A percentile compares a stretch with the other conserved stretches of the same genome.
Conservation (phyloP, 2,113 vertebrate species). For the Dromiciops gliroides region DNA sequence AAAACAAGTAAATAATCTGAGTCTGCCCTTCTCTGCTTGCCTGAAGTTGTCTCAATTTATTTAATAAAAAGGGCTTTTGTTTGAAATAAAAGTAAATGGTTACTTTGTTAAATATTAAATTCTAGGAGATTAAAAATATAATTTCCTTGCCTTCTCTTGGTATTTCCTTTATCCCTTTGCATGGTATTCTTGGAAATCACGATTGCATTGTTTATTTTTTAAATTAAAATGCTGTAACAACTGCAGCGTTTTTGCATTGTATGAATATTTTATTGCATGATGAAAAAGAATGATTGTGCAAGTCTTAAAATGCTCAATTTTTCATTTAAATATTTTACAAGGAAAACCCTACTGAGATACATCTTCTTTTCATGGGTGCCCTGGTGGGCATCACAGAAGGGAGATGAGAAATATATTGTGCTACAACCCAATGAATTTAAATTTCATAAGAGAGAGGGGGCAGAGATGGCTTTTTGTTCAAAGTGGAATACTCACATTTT, state of each 20-base stretch:
- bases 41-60: constrained; percentile 72
- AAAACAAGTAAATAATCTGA: constrained; percentile 78
- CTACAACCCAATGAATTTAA: constrained; percentile 66
- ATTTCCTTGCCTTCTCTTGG: constrained; percentile 70
- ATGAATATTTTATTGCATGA: constrained; percentile 76
- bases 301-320: constrained; percentile 74
- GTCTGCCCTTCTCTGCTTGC: constrained; percentile 40
- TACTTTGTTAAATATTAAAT: constrained; percentile 79
- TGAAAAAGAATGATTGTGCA: constrained; percentile 74
- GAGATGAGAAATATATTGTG: constrained; percentile 60
- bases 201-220: constrained; percentile 70
- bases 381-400: constrained; percentile 68
- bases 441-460: constrained; percentile 65
- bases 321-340: constrained; percentile 81
- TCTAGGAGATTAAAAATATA: constrained; percentile 73
- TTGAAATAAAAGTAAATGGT: constrained; percentile 67
- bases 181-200: constrained; percentile 62
- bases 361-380: constrained; percentile 74
- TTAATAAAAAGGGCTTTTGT: constrained; percentile 69
- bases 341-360: constrained; percentile 66
- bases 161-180: constrained; percentile 65
- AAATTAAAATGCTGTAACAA: constrained; percentile 75
- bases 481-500: not conserved
- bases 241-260: constrained; percentile 73
- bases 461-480: constrained; percentile 48